Evolutionary conservation across 2,888 invertebrate genomes (phyloP).

Genomic region (Amphipoea lucens): DNA sequence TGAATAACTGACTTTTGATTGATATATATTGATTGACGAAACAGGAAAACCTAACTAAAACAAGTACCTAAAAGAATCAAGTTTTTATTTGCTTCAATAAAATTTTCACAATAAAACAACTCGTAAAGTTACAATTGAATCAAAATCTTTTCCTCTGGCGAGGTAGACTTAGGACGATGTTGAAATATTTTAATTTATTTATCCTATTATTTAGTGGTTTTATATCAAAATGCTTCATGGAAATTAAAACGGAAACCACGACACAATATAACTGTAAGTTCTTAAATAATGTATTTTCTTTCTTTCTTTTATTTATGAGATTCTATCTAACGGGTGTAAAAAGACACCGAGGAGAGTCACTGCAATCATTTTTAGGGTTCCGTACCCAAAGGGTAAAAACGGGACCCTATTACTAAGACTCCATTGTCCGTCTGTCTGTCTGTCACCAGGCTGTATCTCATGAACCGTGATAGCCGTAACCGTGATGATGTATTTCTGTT

Average conservation of each 20-base stretch:
- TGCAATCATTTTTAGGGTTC: too few species aligned
- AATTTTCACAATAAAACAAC: conserved; percentile 33
- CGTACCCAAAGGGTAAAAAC: too few species aligned
- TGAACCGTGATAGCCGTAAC: too few species aligned
- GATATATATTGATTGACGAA: not conserved
- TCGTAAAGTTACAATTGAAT: conserved; percentile 42
- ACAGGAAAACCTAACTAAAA: not conserved
- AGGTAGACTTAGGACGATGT: conserved; percentile 22
- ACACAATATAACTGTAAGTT: not conserved
- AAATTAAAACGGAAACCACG: too few species aligned
- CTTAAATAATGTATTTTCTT: too few species aligned
- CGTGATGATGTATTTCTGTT: too few species aligned
- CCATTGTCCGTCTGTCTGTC: too few species aligned
- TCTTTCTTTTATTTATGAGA: not conserved
- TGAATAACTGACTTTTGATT: not conserved
- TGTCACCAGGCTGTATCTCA: too few species aligned
- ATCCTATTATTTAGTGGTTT: conserved; percentile 26
- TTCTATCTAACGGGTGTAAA: too few species aligned
- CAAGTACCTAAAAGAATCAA: conserved; percentile 7
- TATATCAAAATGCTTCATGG: too few species aligned
- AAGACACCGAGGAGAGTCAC: too few species aligned
- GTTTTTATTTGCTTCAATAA: conserved; percentile 53
- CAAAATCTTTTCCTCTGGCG: not conserved
- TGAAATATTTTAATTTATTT: conserved; percentile 29
- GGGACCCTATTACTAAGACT: too few species aligned